Evolutionary conservation across 2,113 vertebrate species (phyloP), one percentile per base, ranked within the genome.

Genomic region (Dipodomys ordii): DNA sequence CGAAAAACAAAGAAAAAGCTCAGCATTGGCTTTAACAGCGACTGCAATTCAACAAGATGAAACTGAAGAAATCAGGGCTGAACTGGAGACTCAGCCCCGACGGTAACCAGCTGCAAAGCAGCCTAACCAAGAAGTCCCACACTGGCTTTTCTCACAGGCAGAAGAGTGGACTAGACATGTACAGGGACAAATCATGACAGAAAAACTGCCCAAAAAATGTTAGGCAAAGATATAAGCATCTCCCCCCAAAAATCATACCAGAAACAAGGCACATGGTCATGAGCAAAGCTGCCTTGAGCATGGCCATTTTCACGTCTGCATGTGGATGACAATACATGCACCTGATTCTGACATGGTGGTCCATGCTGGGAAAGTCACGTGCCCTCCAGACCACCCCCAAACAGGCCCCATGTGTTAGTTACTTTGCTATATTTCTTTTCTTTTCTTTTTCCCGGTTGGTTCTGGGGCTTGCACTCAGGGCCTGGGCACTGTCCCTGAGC

Each of bases 341-440:
- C 46, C 27, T 1, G 27, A 13, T 8, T 64, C 28, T 32, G 84
- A 49, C 30, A 13, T 19, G 7, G 12, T 11, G 28, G 6, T 22
- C 39, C 28, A 44, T 0, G 0, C 13, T 30, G 35, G 39, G n/a
- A 13, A 73, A 68, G 57, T 0, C 30, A 11, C 46, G 65, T 25
- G 22, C 20, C 12, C 39, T 39, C 39, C 3, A 23, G 1, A 3
- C 0, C 16, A 32, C 53, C 2, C 6, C 72, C 1, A 6, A 18
- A 28, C 3, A 22, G 39, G 65, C 10, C 64, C 68, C 62, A 27
- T 0, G 30, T 23, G 20, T n/a, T 16, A 27, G 16, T 28, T 6
- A 32, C 1, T 20, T 5, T 35, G 78, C 49, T 53, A 0, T 5
- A 30, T 22, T 3, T 22, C 18, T 12, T 18, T 2, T 22, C 18